phyloP scores from a whole-genome alignment of 2,797 vertebrate genomes.

The Heliangelus exortis region DNA sequence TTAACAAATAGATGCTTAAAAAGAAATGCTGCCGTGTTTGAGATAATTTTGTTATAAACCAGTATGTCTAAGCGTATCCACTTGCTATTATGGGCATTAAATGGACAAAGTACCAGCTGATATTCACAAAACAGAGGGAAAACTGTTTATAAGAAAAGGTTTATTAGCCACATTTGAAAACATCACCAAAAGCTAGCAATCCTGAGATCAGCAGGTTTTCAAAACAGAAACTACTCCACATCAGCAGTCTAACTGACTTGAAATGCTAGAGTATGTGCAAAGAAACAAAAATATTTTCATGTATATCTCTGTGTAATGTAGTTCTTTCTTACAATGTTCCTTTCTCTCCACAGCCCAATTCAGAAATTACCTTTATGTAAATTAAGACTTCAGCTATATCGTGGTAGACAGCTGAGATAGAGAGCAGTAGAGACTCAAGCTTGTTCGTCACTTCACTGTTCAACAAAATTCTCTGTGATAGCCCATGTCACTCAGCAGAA shows the following conservation, averaged over 20 bases:
- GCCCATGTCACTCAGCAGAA: background rate
- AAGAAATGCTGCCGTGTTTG: background rate
- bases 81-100: background rate
- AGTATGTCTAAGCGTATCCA: background rate
- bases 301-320: background rate
- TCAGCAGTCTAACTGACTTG: background rate
- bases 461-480: background rate
- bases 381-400: background rate
- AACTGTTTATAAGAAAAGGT: background rate
- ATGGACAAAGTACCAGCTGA: background rate
- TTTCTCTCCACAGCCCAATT: background rate
- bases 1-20: background rate
- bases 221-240: background rate
- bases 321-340: background rate
- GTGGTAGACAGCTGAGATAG: background rate
- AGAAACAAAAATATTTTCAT: background rate
- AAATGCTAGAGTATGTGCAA: background rate
- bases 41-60: rapidly evolving
- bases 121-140: background rate
- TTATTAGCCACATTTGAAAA: background rate
- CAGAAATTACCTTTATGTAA: background rate
- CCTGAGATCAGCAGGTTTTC: background rate
- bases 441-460: background rate
- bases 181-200: background rate
- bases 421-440: background rate